Percentiles rank a stretch among this genome's conserved stretches.
These are phyloP conservation scores for Drosophila algonquin DNA, from an alignment of 2,888 invertebrate species.

Conservation along the genomic window DNA sequence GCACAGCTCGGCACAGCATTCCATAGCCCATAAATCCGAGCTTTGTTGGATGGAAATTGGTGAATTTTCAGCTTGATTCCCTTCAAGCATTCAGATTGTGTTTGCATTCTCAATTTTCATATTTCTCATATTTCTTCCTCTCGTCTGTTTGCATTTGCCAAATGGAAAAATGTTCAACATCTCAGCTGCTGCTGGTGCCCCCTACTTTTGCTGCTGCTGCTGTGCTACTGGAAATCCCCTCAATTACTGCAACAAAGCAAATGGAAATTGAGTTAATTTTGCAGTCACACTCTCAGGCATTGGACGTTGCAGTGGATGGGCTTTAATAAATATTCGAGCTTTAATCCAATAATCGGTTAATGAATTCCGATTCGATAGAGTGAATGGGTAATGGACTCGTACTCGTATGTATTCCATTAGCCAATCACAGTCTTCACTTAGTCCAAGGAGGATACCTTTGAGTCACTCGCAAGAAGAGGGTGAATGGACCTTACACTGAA, in stretches of 20 bases:
- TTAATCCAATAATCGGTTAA: conserved; percentile 33
- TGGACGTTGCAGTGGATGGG: neutral
- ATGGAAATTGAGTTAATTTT: conserved; percentile 37
- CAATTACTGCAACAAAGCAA: conserved; percentile 32
- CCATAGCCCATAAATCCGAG: neutral
- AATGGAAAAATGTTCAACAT: conserved; percentile 31
- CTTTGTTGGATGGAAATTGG: conserved; percentile 28
- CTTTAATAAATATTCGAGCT: conserved; percentile 41
- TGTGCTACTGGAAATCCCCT: neutral
- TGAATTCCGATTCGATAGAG: conserved; percentile 12
- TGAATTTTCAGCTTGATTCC: conserved; percentile 41
- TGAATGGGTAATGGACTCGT: neutral
- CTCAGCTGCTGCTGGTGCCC: neutral
- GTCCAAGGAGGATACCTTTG: neutral
- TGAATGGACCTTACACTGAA: neutral
- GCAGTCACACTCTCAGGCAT: conserved; percentile 22
- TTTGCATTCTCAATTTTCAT: conserved; percentile 43
- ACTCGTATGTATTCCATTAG: neutral
- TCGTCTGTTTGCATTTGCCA: conserved; percentile 30
- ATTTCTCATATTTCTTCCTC: conserved; percentile 34
- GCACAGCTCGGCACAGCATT: neutral
- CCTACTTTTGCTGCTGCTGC: neutral
- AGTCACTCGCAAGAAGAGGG: neutral
- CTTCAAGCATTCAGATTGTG: conserved; percentile 41
- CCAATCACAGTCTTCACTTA: neutral